phyloP scores from a whole-genome alignment of 2,113 vertebrate species.

The Microcebus jonahi region DNA sequence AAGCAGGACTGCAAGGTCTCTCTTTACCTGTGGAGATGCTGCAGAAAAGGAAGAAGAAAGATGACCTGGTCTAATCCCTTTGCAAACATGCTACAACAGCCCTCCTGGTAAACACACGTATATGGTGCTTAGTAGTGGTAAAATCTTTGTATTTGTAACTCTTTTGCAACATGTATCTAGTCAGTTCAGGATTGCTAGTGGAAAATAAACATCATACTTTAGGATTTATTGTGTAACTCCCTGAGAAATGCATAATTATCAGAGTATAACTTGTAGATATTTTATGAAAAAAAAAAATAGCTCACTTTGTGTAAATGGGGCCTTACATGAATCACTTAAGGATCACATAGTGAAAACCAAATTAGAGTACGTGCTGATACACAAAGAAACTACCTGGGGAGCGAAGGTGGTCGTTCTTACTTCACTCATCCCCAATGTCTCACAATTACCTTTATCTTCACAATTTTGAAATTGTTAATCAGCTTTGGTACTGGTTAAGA shows the following conservation, averaged over 20 bases:
- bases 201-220: neutral
- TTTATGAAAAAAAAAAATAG: neutral
- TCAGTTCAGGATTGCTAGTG: neutral
- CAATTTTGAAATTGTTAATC: constrained; percentile 20
- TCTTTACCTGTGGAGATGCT: neutral
- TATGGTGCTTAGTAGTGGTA: neutral
- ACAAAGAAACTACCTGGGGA: neutral
- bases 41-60: neutral
- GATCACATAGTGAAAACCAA: neutral
- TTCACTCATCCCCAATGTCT: neutral
- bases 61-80: neutral
- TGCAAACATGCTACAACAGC: neutral
- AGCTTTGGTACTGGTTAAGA: neutral
- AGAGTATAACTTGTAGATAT: neutral
- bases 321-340: neutral
- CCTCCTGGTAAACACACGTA: neutral
- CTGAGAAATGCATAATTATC: neutral
- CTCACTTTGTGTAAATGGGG: neutral
- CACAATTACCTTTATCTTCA: neutral
- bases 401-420: accelerated
- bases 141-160: neutral
- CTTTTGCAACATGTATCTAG: neutral
- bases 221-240: neutral
- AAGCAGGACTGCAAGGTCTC: neutral
- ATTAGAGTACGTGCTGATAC: neutral